Base-by-base conservation (phyloP, 1,140 invertebrate species). In the Bombus waltoni region DNA sequence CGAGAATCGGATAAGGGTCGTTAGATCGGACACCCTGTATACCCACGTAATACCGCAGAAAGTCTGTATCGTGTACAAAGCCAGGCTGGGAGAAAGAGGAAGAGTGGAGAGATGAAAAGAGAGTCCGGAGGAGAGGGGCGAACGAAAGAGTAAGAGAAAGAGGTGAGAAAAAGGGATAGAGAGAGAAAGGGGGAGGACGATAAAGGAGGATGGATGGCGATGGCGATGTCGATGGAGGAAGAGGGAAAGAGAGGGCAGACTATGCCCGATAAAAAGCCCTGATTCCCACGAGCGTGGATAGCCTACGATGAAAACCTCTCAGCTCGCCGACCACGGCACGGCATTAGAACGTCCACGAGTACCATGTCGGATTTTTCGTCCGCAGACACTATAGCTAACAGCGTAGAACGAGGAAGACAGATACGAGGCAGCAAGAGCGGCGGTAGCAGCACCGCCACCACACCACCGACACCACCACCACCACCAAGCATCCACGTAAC, bases 281-380 rank as follows among this genome's bases (percentile, higher is more conserved):
- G 90, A 91, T 92, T 92, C 91, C 90, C 91, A 91, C 91, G 91
- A 87, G 87, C 86, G 57, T 75, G 83, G 84, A 86, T 89, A 80
- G 79, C 79, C 88, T 87, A 88, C 88, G 91, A 89, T 89, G 87
- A 88, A 90, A 90, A 86, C 87, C 87, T 90, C 87, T 90, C 90
- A 84, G 83, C 74, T 81, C 74, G 66, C 73, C 71, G 81, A 87
- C 76, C 86, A 82, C 85, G 83, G 86, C 66, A 65, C 70, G 66
- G 79, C 83, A 84, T 87, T 87, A 86, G 86, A 91, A 71, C 89
- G 84, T 86, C 76, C 66, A 65, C 72, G 73, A 85, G 87, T 80
- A 80, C 73, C 78, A 81, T 75, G 78, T 80, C 77, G 73, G 83
- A 88, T 85, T 85, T 85, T 88, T 88, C 83, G 70, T 65, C 38